Evolutionary conservation across 2,797 vertebrate species (phyloP).

Genomic region (Ispidina picta): DNA sequence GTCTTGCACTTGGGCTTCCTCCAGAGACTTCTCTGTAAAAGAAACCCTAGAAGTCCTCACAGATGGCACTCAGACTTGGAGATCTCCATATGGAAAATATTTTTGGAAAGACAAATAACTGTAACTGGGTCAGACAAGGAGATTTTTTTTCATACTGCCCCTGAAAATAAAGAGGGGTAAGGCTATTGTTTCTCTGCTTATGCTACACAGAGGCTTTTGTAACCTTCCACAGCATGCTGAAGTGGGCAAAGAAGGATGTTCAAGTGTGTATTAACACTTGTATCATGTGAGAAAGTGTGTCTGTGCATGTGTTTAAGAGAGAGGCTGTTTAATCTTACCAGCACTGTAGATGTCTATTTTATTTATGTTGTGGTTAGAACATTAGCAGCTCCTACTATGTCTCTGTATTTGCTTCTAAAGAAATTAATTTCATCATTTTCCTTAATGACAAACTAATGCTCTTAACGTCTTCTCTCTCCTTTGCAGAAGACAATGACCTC

Average conservation of each 20-base stretch:
- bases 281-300: neutral
- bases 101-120: conserved; percentile 66
- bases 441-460: conserved; percentile 1
- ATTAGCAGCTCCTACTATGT: neutral
- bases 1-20: conserved; percentile 32
- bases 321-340: neutral
- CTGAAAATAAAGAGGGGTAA: conserved; percentile 43
- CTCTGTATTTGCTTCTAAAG: conserved; percentile 1
- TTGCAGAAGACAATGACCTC: conserved; percentile 7
- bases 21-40: conserved; percentile 59
- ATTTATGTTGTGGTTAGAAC: conserved; percentile 5
- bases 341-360: neutral
- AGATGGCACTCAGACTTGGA: conserved; percentile 59
- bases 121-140: conserved; percentile 53
- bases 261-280: neutral
- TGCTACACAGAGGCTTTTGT: conserved; percentile 4
- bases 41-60: conserved; percentile 60
- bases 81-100: conserved; percentile 65
- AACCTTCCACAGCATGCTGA: neutral
- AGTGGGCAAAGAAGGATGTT: neutral
- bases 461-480: neutral
- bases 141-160: conserved; percentile 28
- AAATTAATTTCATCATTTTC: neutral
- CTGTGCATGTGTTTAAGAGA: neutral
- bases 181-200: conserved; percentile 40